Conservation (phyloP, 2,113 vertebrate genomes). For the Penelope pileata region DNA sequence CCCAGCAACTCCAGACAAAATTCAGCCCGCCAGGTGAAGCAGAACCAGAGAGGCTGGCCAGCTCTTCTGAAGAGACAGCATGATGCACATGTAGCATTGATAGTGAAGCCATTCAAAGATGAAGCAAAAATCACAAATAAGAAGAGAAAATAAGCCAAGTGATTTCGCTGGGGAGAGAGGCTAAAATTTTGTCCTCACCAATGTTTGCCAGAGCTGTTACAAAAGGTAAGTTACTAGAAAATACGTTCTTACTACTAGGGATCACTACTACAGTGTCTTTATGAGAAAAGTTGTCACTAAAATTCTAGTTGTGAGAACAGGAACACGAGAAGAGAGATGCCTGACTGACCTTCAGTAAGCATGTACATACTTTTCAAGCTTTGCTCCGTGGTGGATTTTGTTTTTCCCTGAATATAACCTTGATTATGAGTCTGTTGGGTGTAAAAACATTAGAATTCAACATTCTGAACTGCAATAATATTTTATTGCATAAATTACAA, state of each 20-base stretch:
- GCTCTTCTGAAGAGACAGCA: not conserved
- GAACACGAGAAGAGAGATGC: not conserved
- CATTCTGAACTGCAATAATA: not conserved
- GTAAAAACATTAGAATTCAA: not conserved
- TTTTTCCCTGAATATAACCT: not conserved
- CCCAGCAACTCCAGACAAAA: not conserved
- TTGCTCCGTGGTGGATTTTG: not conserved
- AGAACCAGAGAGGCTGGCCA: not conserved
- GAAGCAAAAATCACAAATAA: not conserved
- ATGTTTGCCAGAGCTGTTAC: not conserved
- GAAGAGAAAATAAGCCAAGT: not conserved
- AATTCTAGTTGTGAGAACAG: not conserved
- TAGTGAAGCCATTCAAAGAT: not conserved
- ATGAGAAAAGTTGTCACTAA: not conserved
- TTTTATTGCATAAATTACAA: not conserved
- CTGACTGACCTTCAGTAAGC: not conserved
- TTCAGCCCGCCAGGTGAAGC: not conserved
- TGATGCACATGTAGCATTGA: fast-evolving
- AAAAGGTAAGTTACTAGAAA: not conserved
- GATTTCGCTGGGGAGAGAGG: not conserved
- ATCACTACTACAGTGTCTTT: not conserved
- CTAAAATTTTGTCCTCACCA: not conserved
- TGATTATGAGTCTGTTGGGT: not conserved
- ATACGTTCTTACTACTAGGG: not conserved
- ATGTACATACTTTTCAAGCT: not conserved